Conservation (phyloP, 2,797 vertebrate genomes). For the Sphenodon punctatus region DNA sequence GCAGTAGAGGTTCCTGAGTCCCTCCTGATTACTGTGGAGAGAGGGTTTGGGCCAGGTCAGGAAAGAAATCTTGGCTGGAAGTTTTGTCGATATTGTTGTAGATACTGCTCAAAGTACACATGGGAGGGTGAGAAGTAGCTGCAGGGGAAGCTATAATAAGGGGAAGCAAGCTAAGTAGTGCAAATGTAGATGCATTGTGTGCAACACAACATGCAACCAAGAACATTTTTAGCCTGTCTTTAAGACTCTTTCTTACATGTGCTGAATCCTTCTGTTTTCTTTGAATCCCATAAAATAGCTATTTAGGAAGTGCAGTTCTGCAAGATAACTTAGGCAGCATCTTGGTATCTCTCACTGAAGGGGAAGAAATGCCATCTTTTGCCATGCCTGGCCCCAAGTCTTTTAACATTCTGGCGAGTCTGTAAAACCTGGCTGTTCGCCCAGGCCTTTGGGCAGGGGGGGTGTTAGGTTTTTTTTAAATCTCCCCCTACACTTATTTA, state of each 20-base stretch:
- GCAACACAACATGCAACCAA: not conserved
- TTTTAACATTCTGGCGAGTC: no score
- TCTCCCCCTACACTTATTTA: no score
- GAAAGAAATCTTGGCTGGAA: not conserved
- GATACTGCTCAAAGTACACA: not conserved
- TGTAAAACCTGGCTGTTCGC: no score
- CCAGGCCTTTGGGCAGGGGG: no score
- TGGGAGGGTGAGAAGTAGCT: not conserved
- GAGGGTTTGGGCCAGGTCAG: not conserved
- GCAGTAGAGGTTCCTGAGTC: not conserved
- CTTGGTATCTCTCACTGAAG: not conserved
- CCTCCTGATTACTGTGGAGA: not conserved
- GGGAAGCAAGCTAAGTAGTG: not conserved
- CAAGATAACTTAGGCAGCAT: not conserved
- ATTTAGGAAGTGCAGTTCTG: not conserved
- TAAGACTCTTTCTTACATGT: not conserved
- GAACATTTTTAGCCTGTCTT: not conserved
- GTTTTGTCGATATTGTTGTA: not conserved
- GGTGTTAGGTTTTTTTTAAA: no score
- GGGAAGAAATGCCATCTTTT: no score
- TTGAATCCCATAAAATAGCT: not conserved
- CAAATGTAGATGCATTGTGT: not conserved
- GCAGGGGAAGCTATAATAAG: no score
- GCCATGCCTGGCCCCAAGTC: no score
- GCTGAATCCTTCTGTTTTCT: not conserved